Base-by-base conservation (phyloP, 1,140 invertebrate species). In the Tetramorium alpestre region DNA sequence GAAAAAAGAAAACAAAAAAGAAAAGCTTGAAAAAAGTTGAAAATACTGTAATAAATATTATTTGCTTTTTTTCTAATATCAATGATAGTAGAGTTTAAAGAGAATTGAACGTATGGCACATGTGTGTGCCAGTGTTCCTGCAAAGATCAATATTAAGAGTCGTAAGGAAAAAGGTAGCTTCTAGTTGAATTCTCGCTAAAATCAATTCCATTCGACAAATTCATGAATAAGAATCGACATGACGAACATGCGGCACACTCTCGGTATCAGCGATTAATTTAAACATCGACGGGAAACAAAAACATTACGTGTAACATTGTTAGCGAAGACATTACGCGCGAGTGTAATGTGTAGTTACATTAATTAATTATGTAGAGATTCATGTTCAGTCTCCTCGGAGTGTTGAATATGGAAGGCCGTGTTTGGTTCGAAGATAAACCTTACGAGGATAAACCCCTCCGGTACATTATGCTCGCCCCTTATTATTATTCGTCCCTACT, bases 391-490 rank as follows among this genome's bases (percentile, higher is more conserved):
- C 89, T 90, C 88, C 89, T 89, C 89, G 85, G 47, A 90, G 76
- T 89, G 89, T 87, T 80, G 85, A 81, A 67, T 89, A 77, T 90
- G 89, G 89, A 90, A 90, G 89, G 89, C 89, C 89, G 85, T 90
- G 88, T 86, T 90, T 84, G 72, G 88, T 87, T 90, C 77, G 88
- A 90, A 76, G 85, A 86, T 69, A 58, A 88, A 86, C 44, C 58
- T 87, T 25, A 47, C 18, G 47, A 81, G 54, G 41, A 44, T 47
- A 67, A 47, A 84, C 62, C 33, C 47, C 76, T 75, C 38, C 56
- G 22, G 3, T 28, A 41, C 16, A 28, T 51, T 81, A 47, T 33
- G 51, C 51, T 47, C 16, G 18, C 4, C 44, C 22, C 33, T 33
- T 33, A 33, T 33, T 33, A 33, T 33, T 33, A 64, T 75, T 51